phyloP scores from a whole-genome alignment of 2,797 vertebrate genomes.

The Cirrhinus mrigala region DNA sequence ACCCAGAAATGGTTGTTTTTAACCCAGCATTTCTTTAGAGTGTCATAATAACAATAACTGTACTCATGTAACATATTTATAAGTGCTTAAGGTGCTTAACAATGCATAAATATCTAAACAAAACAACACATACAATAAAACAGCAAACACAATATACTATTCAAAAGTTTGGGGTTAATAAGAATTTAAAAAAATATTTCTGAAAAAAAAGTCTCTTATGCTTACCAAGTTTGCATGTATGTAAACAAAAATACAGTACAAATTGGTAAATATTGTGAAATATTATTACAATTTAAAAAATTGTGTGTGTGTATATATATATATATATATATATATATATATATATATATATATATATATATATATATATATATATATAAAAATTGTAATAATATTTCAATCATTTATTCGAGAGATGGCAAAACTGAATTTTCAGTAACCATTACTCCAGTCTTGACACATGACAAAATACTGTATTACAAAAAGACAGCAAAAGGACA shows the following conservation, averaged over 20 bases:
- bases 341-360: too few species aligned
- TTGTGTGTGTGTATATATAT: too few species aligned
- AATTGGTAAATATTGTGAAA: not conserved
- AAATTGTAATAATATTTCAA: too few species aligned
- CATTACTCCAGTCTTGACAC: not conserved
- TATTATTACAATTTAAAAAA: not conserved
- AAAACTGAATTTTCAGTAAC: not conserved
- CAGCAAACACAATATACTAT: too few species aligned
- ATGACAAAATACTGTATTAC: not conserved
- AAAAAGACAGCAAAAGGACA: not conserved
- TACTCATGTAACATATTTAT: not conserved
- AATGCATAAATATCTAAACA: too few species aligned
- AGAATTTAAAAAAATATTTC: not conserved
- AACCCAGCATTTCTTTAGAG: too few species aligned
- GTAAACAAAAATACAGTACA: not conserved
- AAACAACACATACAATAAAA: too few species aligned
- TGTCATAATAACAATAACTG: not conserved
- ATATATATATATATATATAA: not conserved
- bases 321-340: not conserved
- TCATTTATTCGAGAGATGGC: not conserved
- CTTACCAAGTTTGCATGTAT: not conserved
- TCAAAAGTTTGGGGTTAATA: too few species aligned
- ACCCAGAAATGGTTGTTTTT: too few species aligned
- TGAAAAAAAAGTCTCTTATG: not conserved
- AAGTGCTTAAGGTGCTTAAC: not conserved